phyloP scores from a whole-genome alignment of 2,888 invertebrate species.

The Drosophila subsilvestris region DNA sequence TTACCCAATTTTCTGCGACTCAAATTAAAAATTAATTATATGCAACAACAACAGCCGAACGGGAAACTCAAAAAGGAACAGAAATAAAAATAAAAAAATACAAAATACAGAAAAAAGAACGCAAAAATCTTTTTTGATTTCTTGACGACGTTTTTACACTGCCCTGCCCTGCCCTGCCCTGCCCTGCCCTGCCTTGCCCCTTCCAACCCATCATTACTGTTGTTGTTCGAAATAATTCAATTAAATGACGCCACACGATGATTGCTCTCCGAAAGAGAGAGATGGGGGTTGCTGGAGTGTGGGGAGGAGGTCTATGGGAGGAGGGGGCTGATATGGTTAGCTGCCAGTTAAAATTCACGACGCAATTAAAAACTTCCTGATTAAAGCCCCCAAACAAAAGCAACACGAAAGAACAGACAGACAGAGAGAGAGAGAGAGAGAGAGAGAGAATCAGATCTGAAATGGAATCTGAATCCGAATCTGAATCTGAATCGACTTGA shows the following conservation, averaged over 20 bases:
- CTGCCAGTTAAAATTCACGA: constrained; percentile 70
- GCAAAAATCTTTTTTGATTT: constrained; percentile 67
- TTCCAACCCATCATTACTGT: constrained; percentile 17
- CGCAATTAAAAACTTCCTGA: constrained; percentile 77
- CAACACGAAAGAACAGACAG: constrained; percentile 31
- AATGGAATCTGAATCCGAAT: constrained; percentile 31
- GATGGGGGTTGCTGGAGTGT: constrained; percentile 22
- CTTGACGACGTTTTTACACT: constrained; percentile 50
- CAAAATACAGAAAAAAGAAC: constrained; percentile 51
- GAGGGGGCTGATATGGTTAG: constrained; percentile 55
- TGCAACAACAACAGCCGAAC: constrained; percentile 28
- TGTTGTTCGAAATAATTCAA: constrained; percentile 74
- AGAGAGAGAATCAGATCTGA: constrained; percentile 22
- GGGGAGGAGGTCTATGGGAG: not conserved
- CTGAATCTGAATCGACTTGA: constrained; percentile 12
- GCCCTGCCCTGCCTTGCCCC: too few relatives aligned
- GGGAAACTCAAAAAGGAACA: constrained; percentile 23
- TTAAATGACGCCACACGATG: constrained; percentile 72
- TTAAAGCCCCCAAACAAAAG: constrained; percentile 71
- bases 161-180: too few relatives aligned
- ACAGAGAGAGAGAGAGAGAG: constrained; percentile 19
- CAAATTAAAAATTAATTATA: constrained; percentile 76
- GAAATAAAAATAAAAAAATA: constrained; percentile 18
- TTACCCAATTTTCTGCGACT: constrained; percentile 73
- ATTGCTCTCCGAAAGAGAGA: constrained; percentile 29